Evolutionary conservation across 2,888 invertebrate genomes (phyloP), one percentile per base, ranked within the genome.

Genomic region (Lordiphosa fenestrarum): DNA sequence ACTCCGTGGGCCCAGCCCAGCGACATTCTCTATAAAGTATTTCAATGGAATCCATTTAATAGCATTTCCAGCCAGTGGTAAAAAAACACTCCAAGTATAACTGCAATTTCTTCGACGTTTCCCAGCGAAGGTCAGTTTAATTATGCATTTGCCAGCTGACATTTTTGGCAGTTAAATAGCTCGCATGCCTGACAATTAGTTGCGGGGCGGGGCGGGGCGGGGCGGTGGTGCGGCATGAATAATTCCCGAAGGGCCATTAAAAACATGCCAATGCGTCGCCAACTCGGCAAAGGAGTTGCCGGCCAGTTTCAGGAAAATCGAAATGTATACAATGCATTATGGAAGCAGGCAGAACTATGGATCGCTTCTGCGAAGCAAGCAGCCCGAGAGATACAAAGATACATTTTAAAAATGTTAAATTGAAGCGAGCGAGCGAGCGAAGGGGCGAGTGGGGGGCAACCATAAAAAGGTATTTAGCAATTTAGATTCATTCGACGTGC

Each of bases 391-490:
- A 81, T 84, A 84, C 78, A 74, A 78, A 81, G 80, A 81, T 81
- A 81, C 80, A 81, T 81, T 84, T 78, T 82, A 64, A 73, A 80
- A 80, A 80, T 84, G 78, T 84, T 80, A 77, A 84, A 80, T 84
- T 81, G 78, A 74, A 73, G 77, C 70, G 70, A 66, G 62, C 71
- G 56, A 53, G 46, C 46, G 9, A 53, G 55, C 42, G 38, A 37
- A 58, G 41, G 30, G 9, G 15, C 47, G 30, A 53, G 55, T 39
- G 38, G 25, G 60, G 67, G 66, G n/a, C n/a, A 71, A 81, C 80
- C 84, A 80, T 80, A 80, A 80, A 80, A 84, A 84, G 80, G 80
- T 80, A 80, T 80, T 80, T 80, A 80, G 80, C 80, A 80, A 80
- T 80, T 80, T 80, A 80, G 80, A 80, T 80, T 84, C 80, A 81